Base-by-base conservation (phyloP, 2,888 invertebrate genomes). In the Sceliomorpha sp. region DNA sequence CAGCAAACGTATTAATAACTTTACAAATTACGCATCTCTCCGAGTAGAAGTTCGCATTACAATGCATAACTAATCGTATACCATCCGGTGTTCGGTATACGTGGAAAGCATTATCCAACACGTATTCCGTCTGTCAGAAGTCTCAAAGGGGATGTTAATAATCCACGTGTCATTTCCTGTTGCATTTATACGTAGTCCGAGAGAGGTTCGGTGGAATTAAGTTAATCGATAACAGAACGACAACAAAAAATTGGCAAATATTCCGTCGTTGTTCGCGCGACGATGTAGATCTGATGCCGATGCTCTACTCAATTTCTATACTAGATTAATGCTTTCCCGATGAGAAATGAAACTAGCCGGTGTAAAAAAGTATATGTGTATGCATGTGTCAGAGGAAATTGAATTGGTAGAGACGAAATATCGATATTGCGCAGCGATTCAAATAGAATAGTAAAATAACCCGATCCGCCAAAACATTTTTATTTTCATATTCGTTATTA, bases 341-440 rank as follows among this genome's bases (percentile, higher is more conserved):
- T n/a, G 17, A 13, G 14, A 13, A 44, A 44, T 15, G 15, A 27
- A 13, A 29, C 42, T 7, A 15, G 42, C 42, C 13, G 13, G 13
- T 44, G 27, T 44, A 27, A 44, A 44, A 44, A 44, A 29, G 9
- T 20, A 5, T 20, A 20, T 20, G 29, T 29, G 29, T 44, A 15
- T 13, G 42, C 15, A 15, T n/a, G 42, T 2, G 42, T 29, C 15
- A 44, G 26, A 44, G 42, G 42, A 44, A 44, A 44, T 40, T 40
- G 26, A 26, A 40, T 40, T 9, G 40, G 26, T 12, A 40, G 20
- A 20, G 10, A 40, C 26, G 10, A 40, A 24, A 40, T 40, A 40
- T 40, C 26, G 40, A 26, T 40, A 40, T 32, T 32, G 32, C 5
- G 20, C 20, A 20, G 5, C 20, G 20, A 20, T 20, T 20, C 20